Base-by-base conservation (phyloP, 2,888 invertebrate genomes). In the Ceramica pisi region DNA sequence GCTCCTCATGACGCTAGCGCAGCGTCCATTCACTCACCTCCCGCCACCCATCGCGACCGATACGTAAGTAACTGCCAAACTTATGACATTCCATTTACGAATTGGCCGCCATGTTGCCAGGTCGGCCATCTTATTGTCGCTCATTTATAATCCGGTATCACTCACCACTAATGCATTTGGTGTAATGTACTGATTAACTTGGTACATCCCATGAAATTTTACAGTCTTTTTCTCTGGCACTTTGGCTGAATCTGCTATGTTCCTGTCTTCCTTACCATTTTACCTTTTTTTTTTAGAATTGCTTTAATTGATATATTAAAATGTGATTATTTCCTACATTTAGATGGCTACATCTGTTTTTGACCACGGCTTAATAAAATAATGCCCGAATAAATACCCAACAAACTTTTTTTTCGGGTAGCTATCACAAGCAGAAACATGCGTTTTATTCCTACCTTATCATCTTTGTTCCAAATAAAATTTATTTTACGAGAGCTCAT, bases 41-140 rank as follows among this genome's bases (percentile, higher is more conserved):
- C 80, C 92, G 92, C 92, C 90, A 90, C 90, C 91, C 81, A 86
- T 89, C 84, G 89, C 88, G 90, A 87, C 91, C 89, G 90, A 81
- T 78, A 81, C 87, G 85, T 83, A 85, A 85, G 91, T 90, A 92
- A 94, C 93, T 95, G 96, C 96, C 95, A 95, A 95, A 94, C 94
- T 94, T 94, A 93, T 94, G 92, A 94, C 93, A 95, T 94, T 91
- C 94, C 95, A 92, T 94, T 93, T 94, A 89, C 87, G 90, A 92
- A 92, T 90, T 90, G 87, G 83, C 88, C 89, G 90, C 89, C 89
- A 90, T 91, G 90, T 90, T 90, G 91, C 90, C 91, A 92, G 92
- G 90, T 60, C 83, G 80, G 88, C 87, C 89, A 90, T 90, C 82
- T 87, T 88, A 85, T 14, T 65, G 62, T 76, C 68, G 73, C 76